phyloP scores from a whole-genome alignment of 37 sponge, comb jelly and placozoan species.

The Mnemiopsis leidyi region DNA sequence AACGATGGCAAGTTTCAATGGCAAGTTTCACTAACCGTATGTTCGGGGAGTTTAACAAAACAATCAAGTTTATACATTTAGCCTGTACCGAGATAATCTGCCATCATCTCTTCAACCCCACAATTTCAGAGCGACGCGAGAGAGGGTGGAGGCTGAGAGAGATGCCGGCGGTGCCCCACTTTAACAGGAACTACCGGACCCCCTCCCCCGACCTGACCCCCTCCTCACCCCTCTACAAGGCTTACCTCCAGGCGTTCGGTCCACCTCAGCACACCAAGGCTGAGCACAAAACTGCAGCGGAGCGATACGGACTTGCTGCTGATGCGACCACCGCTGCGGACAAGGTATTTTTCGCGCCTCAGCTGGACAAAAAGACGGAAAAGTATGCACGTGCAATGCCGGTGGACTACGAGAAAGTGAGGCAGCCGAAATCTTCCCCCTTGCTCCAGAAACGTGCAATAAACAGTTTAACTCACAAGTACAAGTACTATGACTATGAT shows the following conservation, averaged over 20 bases:
- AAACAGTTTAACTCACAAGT: not conserved
- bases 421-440: not conserved
- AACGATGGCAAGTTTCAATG: no score
- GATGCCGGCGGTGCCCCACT: not conserved
- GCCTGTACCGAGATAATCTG: no score
- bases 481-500: not conserved
- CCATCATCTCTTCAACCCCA: no score
- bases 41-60: no score
- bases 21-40: no score
- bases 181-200: not conserved
- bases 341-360: not conserved
- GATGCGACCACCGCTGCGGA: slow-evolving; percentile 1
- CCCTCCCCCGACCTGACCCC: not conserved
- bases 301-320: not conserved
- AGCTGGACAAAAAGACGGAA: slow-evolving; percentile 6
- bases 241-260: not conserved
- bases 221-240: not conserved
- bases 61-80: no score
- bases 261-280: not conserved
- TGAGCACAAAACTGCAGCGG: not conserved
- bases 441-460: not conserved
- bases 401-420: not conserved
- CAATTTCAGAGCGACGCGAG: not conserved
- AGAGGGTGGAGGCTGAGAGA: not conserved
- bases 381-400: slow-evolving; percentile 1